Percentiles rank a stretch among this genome's conserved stretches.
phyloP scores from a whole-genome alignment of 2,113 vertebrate species.

The Bubalus kerabau region DNA sequence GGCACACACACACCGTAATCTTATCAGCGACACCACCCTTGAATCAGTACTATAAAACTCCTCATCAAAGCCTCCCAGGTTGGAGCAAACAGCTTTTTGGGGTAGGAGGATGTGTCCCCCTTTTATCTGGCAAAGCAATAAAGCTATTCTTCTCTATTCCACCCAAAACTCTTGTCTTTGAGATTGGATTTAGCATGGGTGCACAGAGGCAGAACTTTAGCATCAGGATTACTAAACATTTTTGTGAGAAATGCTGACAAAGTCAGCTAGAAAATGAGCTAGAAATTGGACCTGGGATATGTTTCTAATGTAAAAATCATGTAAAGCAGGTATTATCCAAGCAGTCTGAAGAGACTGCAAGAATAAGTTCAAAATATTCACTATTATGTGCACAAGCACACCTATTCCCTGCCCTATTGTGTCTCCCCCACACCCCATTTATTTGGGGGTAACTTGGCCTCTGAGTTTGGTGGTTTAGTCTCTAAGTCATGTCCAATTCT shows the following conservation, averaged over 20 bases:
- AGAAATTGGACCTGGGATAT: neutral
- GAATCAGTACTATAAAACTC: neutral
- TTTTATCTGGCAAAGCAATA: neutral
- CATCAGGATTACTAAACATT: neutral
- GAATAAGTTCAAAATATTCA: neutral
- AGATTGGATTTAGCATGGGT: neutral
- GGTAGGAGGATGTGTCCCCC: neutral
- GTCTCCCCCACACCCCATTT: neutral
- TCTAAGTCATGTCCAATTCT: neutral
- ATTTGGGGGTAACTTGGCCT: neutral
- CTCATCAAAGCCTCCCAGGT: neutral
- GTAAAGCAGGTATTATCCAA: neutral
- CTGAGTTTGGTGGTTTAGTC: neutral
- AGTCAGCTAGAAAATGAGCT: neutral
- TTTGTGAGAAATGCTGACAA: neutral
- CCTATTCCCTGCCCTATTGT: rapidly evolving
- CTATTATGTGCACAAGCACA: neutral
- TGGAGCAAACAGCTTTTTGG: neutral
- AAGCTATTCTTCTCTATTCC: neutral
- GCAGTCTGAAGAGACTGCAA: neutral
- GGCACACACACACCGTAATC: too few species aligned
- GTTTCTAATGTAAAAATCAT: neutral
- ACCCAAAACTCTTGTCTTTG: neutral
- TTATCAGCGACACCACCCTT: neutral
- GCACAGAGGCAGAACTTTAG: neutral